Evolutionary conservation across 2,888 invertebrate genomes (phyloP), one percentile per base, ranked within the genome.

Genomic region (Brachyopa scutellaris): DNA sequence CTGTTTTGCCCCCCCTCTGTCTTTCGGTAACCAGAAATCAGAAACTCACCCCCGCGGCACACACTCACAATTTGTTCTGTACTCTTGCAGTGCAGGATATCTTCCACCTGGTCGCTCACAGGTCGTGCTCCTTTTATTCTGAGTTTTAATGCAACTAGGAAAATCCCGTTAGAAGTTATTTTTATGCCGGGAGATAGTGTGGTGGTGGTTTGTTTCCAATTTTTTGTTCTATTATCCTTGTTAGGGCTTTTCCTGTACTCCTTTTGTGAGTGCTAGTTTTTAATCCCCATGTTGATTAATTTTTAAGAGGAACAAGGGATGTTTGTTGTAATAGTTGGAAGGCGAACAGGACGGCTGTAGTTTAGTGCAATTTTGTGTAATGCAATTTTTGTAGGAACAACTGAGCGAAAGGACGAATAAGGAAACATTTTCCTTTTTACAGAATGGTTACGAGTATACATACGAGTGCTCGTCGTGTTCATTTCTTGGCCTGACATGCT

Each of bases 271-370:
- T 62, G 31, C 62, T 42, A 69, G 57, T 76, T 80, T 74, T 69
- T 62, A 73, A 62, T 79, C 62, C 64, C 36, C 69, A 31, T 59
- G 74, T 80, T 80, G 76, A 80, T 80, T 80, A 76, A 76, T 76
- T 76, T 74, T 33, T 59, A 64, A 6, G 38, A 15, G 36, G 26
- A 36, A 36, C 4, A 45, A 33, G 31, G 42, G 55, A 69, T 55
- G 38, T 55, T 15, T 13, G 23, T 11, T 61, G 62, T 79, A 49
- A 61, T 55, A 53, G 40, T 59, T 55, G 2, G 17, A 59, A 53
- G 79, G 79, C 79, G 73, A 49, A 67, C 38, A 62, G 61, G 33
- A 59, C 59, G 59, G 13, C 51, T 64, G 47, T 38, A 29, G 15
- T 33, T 26, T 33, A 36, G 55, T 67, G 53, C 66, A 67, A 40